Percentiles rank a stretch among this genome's conserved stretches.
These are phyloP conservation scores for Himalopsyche phryganea DNA, from an alignment of 1,140 invertebrate genomes.

Conservation along the genomic window DNA sequence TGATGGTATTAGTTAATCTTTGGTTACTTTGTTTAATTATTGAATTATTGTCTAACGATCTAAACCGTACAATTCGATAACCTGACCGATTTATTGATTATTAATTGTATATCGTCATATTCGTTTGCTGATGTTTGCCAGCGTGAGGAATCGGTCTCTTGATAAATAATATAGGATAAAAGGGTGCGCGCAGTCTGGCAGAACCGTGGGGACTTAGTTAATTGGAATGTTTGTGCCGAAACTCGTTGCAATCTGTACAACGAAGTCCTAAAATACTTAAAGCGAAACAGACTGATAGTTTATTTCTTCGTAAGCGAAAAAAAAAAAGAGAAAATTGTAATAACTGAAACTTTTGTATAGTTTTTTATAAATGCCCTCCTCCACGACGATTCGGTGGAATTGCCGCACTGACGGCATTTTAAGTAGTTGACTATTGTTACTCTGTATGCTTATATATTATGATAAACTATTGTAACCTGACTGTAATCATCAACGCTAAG, in stretches of 20 bases:
- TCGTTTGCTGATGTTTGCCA: no score
- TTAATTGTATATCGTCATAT: no score
- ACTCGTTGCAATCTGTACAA: conserved; percentile 26
- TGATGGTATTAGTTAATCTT: no score
- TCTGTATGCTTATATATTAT: background rate
- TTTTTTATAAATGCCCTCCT: conserved; percentile 23
- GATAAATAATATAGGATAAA: no score
- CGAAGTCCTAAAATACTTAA: conserved; percentile 29
- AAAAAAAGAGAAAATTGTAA: background rate
- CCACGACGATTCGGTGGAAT: background rate
- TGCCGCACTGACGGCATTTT: background rate
- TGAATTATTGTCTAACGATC: no score
- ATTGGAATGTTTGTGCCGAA: conserved; percentile 1
- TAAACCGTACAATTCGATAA: no score
- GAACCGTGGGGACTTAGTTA: background rate
- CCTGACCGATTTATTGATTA: no score
- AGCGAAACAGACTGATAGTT: conserved; percentile 31
- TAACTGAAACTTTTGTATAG: conserved; percentile 30
- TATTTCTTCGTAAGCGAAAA: conserved; percentile 25
- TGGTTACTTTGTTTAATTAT: no score
- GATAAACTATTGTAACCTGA: background rate
- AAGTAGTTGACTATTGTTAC: background rate
- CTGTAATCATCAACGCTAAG: no score
- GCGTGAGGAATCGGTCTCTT: no score
- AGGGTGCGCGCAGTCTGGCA: no score